These are phyloP conservation scores for Temnothorax nylanderi DNA, from an alignment of 1,140 invertebrate genomes.

Conservation along the genomic window DNA sequence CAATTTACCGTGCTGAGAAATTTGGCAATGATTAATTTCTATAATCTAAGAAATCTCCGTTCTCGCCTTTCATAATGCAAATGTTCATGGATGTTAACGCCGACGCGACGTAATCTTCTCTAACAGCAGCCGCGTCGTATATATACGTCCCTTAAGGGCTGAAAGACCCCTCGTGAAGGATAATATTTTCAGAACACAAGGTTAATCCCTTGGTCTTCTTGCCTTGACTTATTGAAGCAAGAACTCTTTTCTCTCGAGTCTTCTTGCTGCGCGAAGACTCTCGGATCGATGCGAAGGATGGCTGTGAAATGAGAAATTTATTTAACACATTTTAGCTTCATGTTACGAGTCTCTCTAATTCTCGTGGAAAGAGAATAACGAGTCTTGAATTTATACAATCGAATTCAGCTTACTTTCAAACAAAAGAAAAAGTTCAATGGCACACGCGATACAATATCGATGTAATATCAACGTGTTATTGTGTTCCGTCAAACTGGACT, in stretches of 20 bases:
- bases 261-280: not conserved
- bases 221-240: conserved; percentile 56
- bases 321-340: not conserved
- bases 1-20: not conserved
- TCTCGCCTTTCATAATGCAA: not conserved
- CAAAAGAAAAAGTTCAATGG: not conserved
- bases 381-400: not conserved
- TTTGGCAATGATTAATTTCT: conserved; percentile 34
- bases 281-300: not conserved
- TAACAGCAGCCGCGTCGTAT: conserved; percentile 1
- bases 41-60: not conserved
- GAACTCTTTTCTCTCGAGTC: conserved; percentile 14
- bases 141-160: conserved; percentile 41
- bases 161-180: conserved; percentile 18
- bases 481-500: conserved; percentile 31
- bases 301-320: not conserved
- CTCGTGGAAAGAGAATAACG: not conserved
- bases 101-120: conserved; percentile 17
- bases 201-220: conserved; percentile 45
- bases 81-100: conserved; percentile 31
- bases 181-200: conserved; percentile 61
- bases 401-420: not conserved
- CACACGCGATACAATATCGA: not conserved
- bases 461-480: not conserved
- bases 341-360: not conserved